A percentile compares a stretch with the other conserved stretches of the same genome.
phyloP scores from a whole-genome alignment of 2,113 vertebrate genomes.

The Mobula birostris region DNA sequence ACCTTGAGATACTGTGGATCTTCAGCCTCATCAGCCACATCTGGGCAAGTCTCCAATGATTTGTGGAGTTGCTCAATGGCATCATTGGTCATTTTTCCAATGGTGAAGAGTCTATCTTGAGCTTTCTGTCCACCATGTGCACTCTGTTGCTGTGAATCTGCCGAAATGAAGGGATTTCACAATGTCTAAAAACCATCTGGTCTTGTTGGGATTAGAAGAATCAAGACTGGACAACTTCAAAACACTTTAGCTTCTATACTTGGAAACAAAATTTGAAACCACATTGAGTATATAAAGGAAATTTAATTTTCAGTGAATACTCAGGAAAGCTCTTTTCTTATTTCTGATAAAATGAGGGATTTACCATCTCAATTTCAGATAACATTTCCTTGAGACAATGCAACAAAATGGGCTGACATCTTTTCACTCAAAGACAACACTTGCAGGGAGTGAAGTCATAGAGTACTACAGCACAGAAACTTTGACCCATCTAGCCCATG shows the following conservation, averaged over 20 bases:
- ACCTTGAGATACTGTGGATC: conserved; percentile 80
- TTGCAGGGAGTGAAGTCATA: neutral
- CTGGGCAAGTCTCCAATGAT: conserved; percentile 76
- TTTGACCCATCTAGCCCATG: too few relatives aligned
- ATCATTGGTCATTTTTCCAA: conserved; percentile 66
- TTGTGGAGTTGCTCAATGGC: conserved; percentile 77
- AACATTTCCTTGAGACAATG: too few relatives aligned
- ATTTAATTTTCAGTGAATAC: neutral
- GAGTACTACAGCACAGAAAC: too few relatives aligned
- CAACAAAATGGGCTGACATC: neutral
- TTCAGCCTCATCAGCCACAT: conserved; percentile 51
- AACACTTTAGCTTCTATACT: too few relatives aligned
- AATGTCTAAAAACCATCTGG: neutral
- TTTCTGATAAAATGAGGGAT: neutral
- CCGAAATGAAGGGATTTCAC: conserved; percentile 43
- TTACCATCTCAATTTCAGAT: neutral
- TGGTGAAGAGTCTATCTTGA: conserved; percentile 52
- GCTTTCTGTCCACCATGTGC: conserved; percentile 67
- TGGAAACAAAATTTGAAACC: neutral
- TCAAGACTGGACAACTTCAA: neutral
- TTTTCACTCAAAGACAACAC: neutral
- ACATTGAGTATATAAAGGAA: neutral
- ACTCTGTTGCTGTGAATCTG: conserved; percentile 45
- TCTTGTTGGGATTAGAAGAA: neutral
- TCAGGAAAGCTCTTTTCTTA: too few relatives aligned